phyloP scores from a whole-genome alignment of 53 echinoderm and acorn worm genomes.

The Paracentrotus lividus region DNA sequence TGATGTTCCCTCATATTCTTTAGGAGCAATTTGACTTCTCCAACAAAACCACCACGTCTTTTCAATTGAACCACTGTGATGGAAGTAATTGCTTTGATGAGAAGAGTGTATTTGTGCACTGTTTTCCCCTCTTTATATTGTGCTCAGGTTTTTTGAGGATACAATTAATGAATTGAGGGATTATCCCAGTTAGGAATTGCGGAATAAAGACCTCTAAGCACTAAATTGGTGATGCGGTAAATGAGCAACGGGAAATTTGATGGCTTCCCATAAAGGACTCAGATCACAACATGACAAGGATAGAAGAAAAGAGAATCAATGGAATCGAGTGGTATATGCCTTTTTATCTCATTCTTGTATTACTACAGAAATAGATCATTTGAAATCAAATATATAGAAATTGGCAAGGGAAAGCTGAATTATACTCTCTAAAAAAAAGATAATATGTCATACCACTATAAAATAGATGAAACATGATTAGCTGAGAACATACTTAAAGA shows the following conservation, averaged over 20 bases:
- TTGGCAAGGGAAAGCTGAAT: neutral
- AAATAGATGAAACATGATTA: neutral
- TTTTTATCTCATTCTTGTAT: too few species aligned
- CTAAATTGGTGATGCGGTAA: neutral
- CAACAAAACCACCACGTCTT: neutral
- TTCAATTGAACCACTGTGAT: neutral
- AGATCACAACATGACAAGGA: neutral
- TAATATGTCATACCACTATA: neutral
- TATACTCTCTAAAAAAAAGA: too few species aligned
- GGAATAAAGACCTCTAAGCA: slow-evolving; percentile 15
- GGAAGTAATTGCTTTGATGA: neutral
- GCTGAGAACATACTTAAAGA: neutral
- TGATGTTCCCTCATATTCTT: neutral
- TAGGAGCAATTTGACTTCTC: slow-evolving; percentile 8
- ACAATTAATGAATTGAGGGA: slow-evolving; percentile 30
- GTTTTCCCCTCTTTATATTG: neutral
- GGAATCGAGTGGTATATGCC: too few species aligned
- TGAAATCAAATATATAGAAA: too few species aligned
- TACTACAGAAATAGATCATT: too few species aligned
- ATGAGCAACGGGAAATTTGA: neutral
- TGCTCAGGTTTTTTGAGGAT: slow-evolving; percentile 3
- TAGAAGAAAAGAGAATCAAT: neutral
- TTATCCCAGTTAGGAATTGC: neutral
- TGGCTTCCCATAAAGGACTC: neutral
- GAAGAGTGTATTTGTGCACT: neutral